These are phyloP conservation scores for Euura lappo DNA, from an alignment of 1,140 invertebrate species.

Conservation along the genomic window DNA sequence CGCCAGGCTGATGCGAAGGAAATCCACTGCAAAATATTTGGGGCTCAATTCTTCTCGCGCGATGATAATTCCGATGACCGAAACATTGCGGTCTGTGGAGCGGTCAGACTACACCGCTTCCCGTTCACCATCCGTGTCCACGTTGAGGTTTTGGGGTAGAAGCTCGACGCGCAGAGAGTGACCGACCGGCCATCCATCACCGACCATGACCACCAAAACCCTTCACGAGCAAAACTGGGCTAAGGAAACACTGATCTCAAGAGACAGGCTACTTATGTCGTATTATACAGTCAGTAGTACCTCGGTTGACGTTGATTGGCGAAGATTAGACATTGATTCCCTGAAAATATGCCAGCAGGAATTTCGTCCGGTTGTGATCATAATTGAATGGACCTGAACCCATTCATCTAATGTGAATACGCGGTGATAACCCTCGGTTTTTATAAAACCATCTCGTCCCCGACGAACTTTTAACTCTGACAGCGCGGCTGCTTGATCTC, in stretches of 20 bases:
- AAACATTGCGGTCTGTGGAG: not conserved
- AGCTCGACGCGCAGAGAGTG: conserved; percentile 23
- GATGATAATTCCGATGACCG: conserved; percentile 1
- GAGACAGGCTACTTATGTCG: conserved; percentile 27
- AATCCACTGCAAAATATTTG: not conserved
- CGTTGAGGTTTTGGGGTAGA: conserved; percentile 20
- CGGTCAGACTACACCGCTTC: not conserved
- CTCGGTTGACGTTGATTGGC: conserved; percentile 1
- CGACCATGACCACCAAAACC: conserved; percentile 22
- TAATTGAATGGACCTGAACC: too few species aligned
- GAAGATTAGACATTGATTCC: not conserved
- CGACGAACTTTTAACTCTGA: not conserved
- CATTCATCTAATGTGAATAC: too few species aligned
- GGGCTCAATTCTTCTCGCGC: not conserved
- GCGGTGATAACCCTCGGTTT: too few species aligned
- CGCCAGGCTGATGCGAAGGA: not conserved
- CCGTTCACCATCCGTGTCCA: not conserved
- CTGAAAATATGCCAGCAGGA: not conserved
- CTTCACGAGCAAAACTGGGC: not conserved
- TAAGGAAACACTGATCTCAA: conserved; percentile 22
- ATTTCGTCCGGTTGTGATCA: too few species aligned
- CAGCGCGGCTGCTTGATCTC: not conserved
- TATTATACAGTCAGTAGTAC: conserved; percentile 22
- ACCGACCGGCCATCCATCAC: conserved; percentile 29
- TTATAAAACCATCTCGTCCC: not conserved